These are phyloP conservation scores for Encarsia formosa DNA, from an alignment of 2,888 invertebrate species.

Conservation along the genomic window DNA sequence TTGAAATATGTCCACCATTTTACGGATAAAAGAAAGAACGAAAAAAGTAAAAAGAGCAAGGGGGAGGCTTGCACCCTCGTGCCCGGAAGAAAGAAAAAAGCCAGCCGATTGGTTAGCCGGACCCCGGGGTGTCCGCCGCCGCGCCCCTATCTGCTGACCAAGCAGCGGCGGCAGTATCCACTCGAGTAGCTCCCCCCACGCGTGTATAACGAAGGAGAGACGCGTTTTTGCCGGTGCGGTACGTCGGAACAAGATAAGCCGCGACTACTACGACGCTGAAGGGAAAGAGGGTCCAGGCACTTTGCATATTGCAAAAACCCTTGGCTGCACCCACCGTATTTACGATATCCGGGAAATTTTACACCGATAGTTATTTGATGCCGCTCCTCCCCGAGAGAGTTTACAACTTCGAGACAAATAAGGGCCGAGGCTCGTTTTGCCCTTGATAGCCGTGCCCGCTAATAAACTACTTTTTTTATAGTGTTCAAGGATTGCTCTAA, in stretches of 20 bases:
- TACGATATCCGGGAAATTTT: too few species aligned
- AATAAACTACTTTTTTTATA: too few species aligned
- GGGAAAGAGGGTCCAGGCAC: too few species aligned
- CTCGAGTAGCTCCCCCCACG: too few species aligned
- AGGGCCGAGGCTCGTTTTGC: too few species aligned
- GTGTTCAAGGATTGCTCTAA: too few species aligned
- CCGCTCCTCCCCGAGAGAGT: neutral
- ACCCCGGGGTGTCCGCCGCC: constrained; percentile 47
- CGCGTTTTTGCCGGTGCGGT: constrained; percentile 18
- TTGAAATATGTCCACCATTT: constrained; percentile 46
- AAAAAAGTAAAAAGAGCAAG: constrained; percentile 10
- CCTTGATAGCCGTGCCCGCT: too few species aligned
- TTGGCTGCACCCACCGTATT: constrained; percentile 5
- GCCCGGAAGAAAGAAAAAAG: constrained; percentile 44
- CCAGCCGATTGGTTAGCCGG: constrained; percentile 44
- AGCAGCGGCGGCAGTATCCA: constrained; percentile 44
- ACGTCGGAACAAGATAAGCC: constrained; percentile 20
- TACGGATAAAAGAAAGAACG: constrained; percentile 33
- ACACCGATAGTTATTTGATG: too few species aligned
- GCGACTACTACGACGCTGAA: too few species aligned
- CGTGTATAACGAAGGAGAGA: too few species aligned
- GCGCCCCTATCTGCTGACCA: constrained; percentile 46
- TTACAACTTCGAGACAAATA: too few species aligned
- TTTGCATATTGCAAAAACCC: constrained; percentile 29
- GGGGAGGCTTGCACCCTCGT: constrained; percentile 33